Evolutionary conservation across 2,797 vertebrate genomes (phyloP), one percentile per base, ranked within the genome.

Genomic region (Urosaurus nigricauda): DNA sequence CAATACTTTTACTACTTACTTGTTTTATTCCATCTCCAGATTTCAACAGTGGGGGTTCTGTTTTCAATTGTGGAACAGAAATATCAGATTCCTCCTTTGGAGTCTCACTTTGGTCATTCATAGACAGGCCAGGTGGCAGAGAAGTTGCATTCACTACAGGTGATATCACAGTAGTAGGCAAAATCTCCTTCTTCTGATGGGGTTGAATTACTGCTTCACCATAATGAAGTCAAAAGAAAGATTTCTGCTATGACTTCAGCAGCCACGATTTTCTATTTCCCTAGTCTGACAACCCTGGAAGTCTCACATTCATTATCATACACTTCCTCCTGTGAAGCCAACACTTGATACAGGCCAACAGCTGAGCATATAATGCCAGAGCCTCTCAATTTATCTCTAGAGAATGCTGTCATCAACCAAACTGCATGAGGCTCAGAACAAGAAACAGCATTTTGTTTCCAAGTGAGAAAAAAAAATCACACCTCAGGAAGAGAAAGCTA

Each of bases 1-100:
- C 0, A 0, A 70, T 81, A 37, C 3, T 74, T 85, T 79, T 90
- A 32, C 26, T n/a, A 81, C 94, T 94, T 88, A 97, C 96, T 90
- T 94, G 91, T 88, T 94, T 92, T 84, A 96, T 17, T 71, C 85
- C 91, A 85, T 91, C 91, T 68, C n/a, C 4, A 65, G 78, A 17
- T 84, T 73, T 82, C 74, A 79, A 79, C 47, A 77, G 75, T 65
- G 85, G 77, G 56, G 74, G 51, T 84, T 93, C 93, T 47, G 88
- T 11, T 40, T 89, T 84, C 0, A 47, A 12, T 21, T 88, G 85
- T 47, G 84, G 79, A 84, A 91, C 86, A 3, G 85, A 79, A 86
- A n/a, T 14, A 47, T 86, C 82, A 0, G 43, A 26, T n/a, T 88
- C 83, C 77, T 91, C 84, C 84, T 90, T 91, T 9, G 87, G 71